These are phyloP conservation scores for Lytechinus pictus DNA, from an alignment of 35 echinoderm and acorn worm species.

Conservation along the genomic window DNA sequence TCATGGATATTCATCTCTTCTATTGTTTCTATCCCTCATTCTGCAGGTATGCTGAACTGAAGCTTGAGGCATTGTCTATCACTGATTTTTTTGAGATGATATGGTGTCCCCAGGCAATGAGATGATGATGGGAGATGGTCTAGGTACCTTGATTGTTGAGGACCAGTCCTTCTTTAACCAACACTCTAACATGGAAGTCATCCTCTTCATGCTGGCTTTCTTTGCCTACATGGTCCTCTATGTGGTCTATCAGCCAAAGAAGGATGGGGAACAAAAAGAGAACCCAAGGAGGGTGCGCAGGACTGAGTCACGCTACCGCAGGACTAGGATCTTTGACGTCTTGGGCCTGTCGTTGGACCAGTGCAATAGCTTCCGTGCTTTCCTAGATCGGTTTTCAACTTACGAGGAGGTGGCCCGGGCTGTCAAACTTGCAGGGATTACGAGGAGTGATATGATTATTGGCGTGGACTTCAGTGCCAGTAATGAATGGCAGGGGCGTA, in stretches of 20 bases:
- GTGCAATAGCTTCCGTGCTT: conserved; percentile 82
- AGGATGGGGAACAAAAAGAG: conserved; percentile 47
- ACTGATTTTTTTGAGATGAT: neutral
- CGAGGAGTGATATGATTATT: conserved; percentile 87
- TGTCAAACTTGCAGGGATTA: conserved; percentile 86
- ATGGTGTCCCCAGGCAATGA: neutral
- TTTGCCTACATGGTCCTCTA: conserved; percentile 71
- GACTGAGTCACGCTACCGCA: conserved; percentile 60
- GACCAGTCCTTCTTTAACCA: conserved; percentile 20
- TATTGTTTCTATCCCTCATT: neutral
- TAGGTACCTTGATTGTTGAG: neutral
- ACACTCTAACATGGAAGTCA: conserved; percentile 69
- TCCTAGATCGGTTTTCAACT: conserved; percentile 79
- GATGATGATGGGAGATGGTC: neutral
- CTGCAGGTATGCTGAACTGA: conserved; percentile 23
- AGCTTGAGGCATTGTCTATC: neutral
- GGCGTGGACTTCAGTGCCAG: conserved; percentile 98
- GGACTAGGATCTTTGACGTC: conserved; percentile 84
- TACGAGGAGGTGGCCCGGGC: conserved; percentile 85
- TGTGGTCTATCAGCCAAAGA: conserved; percentile 65
- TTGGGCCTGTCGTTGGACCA: conserved; percentile 84
- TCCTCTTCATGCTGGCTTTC: conserved; percentile 75
- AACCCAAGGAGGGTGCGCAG: conserved; percentile 42
- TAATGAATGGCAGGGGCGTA: conserved; percentile 97
- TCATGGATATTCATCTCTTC: neutral